phyloP scores from a whole-genome alignment of 1,140 invertebrate genomes.

The Leguminivora glycinivorella region DNA sequence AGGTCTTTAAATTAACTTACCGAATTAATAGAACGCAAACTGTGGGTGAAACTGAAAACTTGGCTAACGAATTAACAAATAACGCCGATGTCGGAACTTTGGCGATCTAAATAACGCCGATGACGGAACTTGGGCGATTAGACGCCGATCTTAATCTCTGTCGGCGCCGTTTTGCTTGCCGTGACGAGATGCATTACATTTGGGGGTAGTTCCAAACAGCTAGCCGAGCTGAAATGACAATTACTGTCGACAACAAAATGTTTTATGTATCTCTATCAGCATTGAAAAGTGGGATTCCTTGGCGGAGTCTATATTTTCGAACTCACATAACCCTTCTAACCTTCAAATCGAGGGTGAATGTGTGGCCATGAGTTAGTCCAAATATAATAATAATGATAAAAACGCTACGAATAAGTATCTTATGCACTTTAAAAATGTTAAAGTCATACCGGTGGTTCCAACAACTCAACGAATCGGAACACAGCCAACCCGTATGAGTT shows the following conservation, averaged over 20 bases:
- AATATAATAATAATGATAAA: no score
- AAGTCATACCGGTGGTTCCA: neutral
- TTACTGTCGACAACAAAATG: no score
- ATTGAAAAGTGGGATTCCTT: no score
- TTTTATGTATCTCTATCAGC: no score
- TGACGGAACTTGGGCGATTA: slow-evolving; percentile 34
- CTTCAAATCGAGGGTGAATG: no score
- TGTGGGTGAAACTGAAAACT: slow-evolving; percentile 31
- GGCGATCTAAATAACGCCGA: slow-evolving; percentile 29
- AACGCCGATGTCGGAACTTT: slow-evolving; percentile 31
- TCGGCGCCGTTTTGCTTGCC: slow-evolving; percentile 33
- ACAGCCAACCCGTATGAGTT: neutral
- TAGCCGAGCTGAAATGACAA: no score
- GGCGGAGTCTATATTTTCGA: no score
- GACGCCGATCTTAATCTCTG: slow-evolving; percentile 38
- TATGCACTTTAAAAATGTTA: no score
- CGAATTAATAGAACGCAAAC: slow-evolving; percentile 12
- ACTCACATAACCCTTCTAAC: no score
- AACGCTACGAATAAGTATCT: no score
- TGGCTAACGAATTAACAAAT: slow-evolving; percentile 28
- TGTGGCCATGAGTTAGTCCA: no score
- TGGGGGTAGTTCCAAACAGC: neutral
- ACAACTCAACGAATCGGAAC: neutral
- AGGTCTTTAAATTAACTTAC: slow-evolving; percentile 13
- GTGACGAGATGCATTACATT: slow-evolving; percentile 33